Percentiles rank a stretch among this genome's conserved stretches.
Evolutionary conservation across 2,797 vertebrate species (phyloP).

Genomic region (Neosilurus hyrtlii): DNA sequence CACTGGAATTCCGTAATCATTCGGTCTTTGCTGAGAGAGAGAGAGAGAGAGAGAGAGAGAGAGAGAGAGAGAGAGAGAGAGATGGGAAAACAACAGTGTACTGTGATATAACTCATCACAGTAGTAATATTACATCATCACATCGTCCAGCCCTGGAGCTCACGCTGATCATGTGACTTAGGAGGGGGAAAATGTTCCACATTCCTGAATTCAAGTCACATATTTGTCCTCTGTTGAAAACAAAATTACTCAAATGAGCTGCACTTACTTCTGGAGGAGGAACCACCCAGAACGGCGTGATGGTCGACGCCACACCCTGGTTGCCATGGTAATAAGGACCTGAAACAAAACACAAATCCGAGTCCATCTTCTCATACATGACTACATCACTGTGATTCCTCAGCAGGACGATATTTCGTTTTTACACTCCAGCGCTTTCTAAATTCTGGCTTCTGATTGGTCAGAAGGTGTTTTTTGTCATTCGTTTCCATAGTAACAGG

Average conservation of each 20-base stretch:
- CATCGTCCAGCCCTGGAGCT: neutral
- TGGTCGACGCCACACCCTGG: constrained; percentile 86
- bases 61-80: neutral
- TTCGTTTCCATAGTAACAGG: neutral
- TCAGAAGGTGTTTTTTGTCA: neutral
- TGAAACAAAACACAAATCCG: constrained; percentile 52
- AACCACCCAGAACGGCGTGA: constrained; percentile 94
- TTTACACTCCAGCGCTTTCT: neutral
- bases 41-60: neutral
- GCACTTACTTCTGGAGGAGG: constrained; percentile 84
- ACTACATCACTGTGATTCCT: neutral
- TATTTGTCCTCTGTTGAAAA: neutral
- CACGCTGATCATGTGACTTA: neutral
- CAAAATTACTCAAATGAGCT: neutral
- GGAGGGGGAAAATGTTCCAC: neutral
- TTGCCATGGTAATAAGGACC: constrained; percentile 92
- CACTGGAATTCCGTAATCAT: constrained; percentile 94
- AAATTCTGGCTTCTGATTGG: neutral
- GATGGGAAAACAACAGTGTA: neutral
- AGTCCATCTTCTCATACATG: neutral
- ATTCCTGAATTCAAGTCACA: neutral
- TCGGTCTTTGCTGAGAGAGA: constrained; percentile 85
- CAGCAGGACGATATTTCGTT: neutral
- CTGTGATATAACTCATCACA: neutral
- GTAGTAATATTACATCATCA: neutral